Conservation (phyloP, 2,113 vertebrate species). For the Corvus cornix region DNA sequence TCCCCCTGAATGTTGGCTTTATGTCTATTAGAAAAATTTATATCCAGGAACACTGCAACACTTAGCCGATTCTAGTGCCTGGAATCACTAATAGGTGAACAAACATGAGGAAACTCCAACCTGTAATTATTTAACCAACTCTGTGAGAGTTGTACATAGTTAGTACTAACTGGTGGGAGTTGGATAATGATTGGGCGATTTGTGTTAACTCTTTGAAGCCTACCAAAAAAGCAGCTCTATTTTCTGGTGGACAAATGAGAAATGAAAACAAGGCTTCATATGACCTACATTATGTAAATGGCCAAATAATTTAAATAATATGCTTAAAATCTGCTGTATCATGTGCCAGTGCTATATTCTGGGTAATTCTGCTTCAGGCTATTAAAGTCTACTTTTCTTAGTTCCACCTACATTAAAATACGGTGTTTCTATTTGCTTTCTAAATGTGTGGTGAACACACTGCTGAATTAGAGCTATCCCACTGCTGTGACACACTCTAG, state of each 20-base stretch:
- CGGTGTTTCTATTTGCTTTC: not conserved
- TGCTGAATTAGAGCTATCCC: not conserved
- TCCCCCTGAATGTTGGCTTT: not conserved
- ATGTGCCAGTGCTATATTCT: not conserved
- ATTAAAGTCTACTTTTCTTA: not conserved
- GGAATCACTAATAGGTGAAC: constrained; percentile 26
- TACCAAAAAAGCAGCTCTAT: not conserved
- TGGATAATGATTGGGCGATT: not conserved
- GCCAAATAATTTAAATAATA: not conserved
- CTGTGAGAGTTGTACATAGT: not conserved
- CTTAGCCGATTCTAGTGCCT: constrained; percentile 1
- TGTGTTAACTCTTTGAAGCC: constrained; percentile 2
- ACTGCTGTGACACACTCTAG: not conserved
- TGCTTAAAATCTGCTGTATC: not conserved
- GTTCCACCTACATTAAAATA: not conserved
- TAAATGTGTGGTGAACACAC: not conserved
- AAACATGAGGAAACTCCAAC: constrained; percentile 54
- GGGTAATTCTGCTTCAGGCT: not conserved
- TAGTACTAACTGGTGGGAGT: not conserved
- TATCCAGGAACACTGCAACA: not conserved
- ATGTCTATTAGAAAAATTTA: not conserved
- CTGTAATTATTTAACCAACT: constrained; percentile 46
- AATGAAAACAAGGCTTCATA: not conserved
- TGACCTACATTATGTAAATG: not conserved
- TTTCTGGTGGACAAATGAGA: not conserved